Evolutionary conservation across 1,140 invertebrate species (phyloP).

Genomic region (Bemisia tabaci): DNA sequence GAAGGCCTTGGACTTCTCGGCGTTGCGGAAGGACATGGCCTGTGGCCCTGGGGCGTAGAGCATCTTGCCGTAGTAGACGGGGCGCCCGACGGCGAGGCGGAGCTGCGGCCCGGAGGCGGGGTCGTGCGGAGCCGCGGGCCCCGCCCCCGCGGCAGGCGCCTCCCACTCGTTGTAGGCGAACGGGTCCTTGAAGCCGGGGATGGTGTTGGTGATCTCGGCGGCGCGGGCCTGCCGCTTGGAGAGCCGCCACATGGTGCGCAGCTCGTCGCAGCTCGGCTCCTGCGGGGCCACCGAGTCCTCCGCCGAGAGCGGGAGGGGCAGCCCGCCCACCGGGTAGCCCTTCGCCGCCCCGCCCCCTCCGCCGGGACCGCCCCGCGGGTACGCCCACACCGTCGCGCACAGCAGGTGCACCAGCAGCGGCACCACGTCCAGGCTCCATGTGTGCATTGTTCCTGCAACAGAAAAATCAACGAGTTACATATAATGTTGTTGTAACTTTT

Average conservation of each 20-base stretch:
- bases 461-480: too few species aligned
- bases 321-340: conserved; percentile 74
- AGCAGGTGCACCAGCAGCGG: not conserved
- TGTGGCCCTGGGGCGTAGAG: conserved; percentile 43
- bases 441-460: too few species aligned
- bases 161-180: conserved; percentile 69
- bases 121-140: conserved; percentile 12
- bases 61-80: conserved; percentile 43
- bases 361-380: not conserved
- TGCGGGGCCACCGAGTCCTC: conserved; percentile 27
- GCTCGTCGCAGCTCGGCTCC: conserved; percentile 73
- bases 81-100: conserved; percentile 16
- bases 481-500: too few species aligned
- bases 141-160: conserved; percentile 6
- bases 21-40: conserved; percentile 30
- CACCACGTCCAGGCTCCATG: not conserved
- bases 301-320: conserved; percentile 22
- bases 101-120: conserved; percentile 14
- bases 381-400: not conserved
- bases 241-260: conserved; percentile 82
- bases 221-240: conserved; percentile 75
- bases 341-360: too few species aligned
- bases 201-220: conserved; percentile 69
- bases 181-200: conserved; percentile 62
- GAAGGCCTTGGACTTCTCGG: conserved; percentile 25